A percentile compares a stretch with the other conserved stretches of the same genome.
Conservation (phyloP, 2,888 invertebrate genomes). For the Epinotia ramella region DNA sequence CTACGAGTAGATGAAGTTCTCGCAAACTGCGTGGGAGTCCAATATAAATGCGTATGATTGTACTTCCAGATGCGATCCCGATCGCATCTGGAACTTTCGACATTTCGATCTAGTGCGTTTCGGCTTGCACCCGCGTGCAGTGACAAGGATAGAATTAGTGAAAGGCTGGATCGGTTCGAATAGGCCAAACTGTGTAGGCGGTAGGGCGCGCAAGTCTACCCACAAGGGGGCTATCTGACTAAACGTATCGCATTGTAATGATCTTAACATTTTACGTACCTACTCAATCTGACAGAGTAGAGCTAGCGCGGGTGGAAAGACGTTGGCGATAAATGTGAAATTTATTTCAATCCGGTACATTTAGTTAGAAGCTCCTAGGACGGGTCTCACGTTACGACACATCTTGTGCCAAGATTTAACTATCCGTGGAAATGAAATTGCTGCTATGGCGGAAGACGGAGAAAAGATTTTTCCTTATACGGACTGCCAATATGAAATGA, state of each 20-base stretch:
- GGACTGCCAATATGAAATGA: neutral
- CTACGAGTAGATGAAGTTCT: constrained; percentile 50
- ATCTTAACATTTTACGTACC: neutral
- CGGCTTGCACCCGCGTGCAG: constrained; percentile 22
- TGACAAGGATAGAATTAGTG: constrained; percentile 41
- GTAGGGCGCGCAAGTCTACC: constrained; percentile 61
- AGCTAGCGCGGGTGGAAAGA: neutral
- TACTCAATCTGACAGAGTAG: neutral
- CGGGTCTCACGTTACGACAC: constrained; percentile 72
- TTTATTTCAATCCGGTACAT: neutral
- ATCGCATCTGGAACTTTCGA: constrained; percentile 8
- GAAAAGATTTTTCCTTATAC: neutral
- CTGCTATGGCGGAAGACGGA: neutral
- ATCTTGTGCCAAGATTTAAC: constrained; percentile 54
- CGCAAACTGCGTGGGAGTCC: constrained; percentile 69
- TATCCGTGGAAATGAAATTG: constrained; percentile 48
- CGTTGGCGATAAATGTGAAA: neutral
- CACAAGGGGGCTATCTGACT: constrained; percentile 47
- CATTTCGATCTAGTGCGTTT: constrained; percentile 12
- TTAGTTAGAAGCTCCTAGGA: constrained; percentile 48
- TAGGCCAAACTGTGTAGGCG: constrained; percentile 67
- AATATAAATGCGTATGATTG: constrained; percentile 71
- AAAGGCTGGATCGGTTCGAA: constrained; percentile 49
- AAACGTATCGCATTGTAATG: neutral
- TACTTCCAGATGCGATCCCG: constrained; percentile 55